Percentiles rank a stretch among this genome's conserved stretches.
Evolutionary conservation across 2,797 vertebrate genomes (phyloP).

Genomic region (Onychomys torridus): DNA sequence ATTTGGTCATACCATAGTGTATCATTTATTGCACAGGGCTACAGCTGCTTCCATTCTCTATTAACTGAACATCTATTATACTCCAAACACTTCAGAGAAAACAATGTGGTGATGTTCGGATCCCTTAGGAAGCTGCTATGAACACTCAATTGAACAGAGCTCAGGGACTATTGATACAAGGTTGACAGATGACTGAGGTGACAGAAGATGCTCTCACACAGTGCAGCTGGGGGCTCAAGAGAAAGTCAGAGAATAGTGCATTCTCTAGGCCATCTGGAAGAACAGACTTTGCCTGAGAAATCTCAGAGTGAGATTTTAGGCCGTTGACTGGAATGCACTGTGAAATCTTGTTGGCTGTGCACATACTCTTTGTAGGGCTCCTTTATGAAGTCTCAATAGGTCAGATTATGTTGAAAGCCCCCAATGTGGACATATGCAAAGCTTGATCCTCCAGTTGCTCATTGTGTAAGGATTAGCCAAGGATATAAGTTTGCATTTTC

Average conservation of each 20-base stretch:
- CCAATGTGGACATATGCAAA: not conserved
- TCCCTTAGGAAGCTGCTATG: not conserved
- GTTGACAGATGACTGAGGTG: not conserved
- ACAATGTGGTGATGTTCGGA: not conserved
- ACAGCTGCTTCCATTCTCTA: not conserved
- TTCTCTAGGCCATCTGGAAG: not conserved
- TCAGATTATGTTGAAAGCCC: not conserved
- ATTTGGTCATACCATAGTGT: not conserved
- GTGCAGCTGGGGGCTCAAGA: not conserved
- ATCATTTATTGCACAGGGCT: not conserved
- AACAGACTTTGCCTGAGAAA: not conserved
- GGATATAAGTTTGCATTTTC: not conserved
- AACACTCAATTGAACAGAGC: not conserved
- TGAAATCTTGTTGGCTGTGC: not conserved
- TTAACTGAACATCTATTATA: not conserved
- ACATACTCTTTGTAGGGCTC: not conserved
- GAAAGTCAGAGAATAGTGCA: not conserved
- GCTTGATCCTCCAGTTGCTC: not conserved
- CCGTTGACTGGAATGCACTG: not conserved
- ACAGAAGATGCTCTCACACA: not conserved
- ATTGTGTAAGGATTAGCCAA: not conserved
- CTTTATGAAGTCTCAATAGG: not conserved
- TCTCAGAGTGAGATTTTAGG: not conserved
- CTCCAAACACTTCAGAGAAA: not conserved
- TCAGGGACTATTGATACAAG: not conserved